Percentiles rank a stretch among this genome's conserved stretches.
Evolutionary conservation across 2,888 invertebrate genomes (phyloP).

Genomic region (Coelogynopora nodosa): DNA sequence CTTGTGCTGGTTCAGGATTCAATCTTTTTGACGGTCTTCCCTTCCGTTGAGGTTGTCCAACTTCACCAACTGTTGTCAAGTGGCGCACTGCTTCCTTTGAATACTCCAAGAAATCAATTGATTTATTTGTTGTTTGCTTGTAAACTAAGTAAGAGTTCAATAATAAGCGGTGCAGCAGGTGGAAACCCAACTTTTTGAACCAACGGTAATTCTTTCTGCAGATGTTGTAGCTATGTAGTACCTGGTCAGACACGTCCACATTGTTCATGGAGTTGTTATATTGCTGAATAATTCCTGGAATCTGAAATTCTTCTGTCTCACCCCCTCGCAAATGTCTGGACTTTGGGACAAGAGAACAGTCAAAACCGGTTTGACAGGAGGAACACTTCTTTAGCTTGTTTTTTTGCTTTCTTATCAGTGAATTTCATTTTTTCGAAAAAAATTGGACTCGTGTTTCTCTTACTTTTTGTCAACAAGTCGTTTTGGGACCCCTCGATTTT

Average conservation of each 20-base stretch:
- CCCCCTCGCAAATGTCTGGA: constrained; percentile 13
- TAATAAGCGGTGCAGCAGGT: constrained; percentile 18
- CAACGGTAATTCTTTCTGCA: constrained; percentile 31
- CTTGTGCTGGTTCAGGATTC: constrained; percentile 28
- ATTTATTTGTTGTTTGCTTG: constrained; percentile 31
- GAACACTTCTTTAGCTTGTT: constrained; percentile 31
- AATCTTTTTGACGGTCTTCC: constrained; percentile 29
- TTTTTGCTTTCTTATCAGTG: constrained; percentile 26
- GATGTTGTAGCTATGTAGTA: constrained; percentile 31
- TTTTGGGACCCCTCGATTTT: constrained; percentile 29
- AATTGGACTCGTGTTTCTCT: constrained; percentile 28
- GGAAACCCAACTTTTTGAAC: constrained; percentile 29
- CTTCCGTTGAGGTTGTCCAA: constrained; percentile 25
- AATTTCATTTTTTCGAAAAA: constrained; percentile 27
- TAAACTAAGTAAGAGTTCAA: constrained; percentile 19
- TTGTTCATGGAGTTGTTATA: constrained; percentile 31
- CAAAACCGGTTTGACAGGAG: constrained; percentile 15
- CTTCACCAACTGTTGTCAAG: constrained; percentile 31
- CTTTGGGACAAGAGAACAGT: constrained; percentile 23
- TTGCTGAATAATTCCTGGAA: constrained; percentile 31
- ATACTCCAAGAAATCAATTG: constrained; percentile 31
- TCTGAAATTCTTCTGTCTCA: constrained; percentile 31
- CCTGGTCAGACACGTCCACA: constrained; percentile 16
- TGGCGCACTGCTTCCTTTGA: constrained; percentile 24
- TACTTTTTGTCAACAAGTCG: constrained; percentile 28